Base-by-base conservation (phyloP, 1,140 invertebrate genomes). In the Ooceraea biroi region DNA sequence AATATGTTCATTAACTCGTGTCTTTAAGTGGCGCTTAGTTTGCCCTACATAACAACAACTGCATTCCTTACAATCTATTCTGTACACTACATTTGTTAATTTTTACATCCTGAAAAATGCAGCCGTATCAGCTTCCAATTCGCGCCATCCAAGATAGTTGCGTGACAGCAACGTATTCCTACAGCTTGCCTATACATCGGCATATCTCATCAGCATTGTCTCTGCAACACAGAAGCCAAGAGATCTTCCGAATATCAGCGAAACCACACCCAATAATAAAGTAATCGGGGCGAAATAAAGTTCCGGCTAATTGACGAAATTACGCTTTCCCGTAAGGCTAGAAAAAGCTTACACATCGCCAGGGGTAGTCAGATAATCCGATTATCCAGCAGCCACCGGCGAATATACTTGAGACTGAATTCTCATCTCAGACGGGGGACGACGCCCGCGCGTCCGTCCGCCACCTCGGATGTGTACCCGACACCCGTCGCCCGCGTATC, bases 291-390 rank as follows among this genome's bases (percentile, higher is more conserved):
- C 4, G 48, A 86, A 86, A 87, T 82, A 72, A 82, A 86, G 65
- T 82, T 82, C 55, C 36, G 12, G 17, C 17, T 46, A 50, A 85
- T 66, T 71, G 85, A 41, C 36, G n/a, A 55, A 72, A 82, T 86
- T 71, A 85, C 69, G 63, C 85, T 82, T 87, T 22, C 25, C 44
- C 25, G 41, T 22, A 44, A 80, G 50, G 36, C 65, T 58, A 71
- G 68, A 68, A 85, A 85, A 86, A 86, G 69, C 80, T 85, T 65
- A 46, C 69, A 46, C 69, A 80, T 85, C 50, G 55, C 36, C 57
- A 46, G 61, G 72, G 61, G 46, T 85, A 68, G 71, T 73, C 76
- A 66, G 76, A 65, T 72, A 74, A 82, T 82, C 72, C 60, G 63
- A 85, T 86, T 86, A 86, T 58, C 63, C 41, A 50, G 27, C 66